Conservation (phyloP, 2,797 vertebrate species). For the Pygocentrus nattereri region DNA sequence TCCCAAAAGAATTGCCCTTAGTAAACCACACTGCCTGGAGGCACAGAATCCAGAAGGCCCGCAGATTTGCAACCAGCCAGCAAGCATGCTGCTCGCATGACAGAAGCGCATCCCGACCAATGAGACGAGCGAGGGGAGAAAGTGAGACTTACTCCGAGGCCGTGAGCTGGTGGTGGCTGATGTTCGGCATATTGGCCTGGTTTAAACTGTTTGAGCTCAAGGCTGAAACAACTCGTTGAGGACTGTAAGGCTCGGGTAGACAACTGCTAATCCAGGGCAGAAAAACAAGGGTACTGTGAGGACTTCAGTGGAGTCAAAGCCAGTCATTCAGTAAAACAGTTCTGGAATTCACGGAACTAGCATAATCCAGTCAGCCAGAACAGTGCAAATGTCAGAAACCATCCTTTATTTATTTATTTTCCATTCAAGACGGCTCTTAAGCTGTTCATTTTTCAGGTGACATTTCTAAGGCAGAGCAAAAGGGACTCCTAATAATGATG, state of each 20-base stretch:
- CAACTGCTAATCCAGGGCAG: slow-evolving; percentile 39
- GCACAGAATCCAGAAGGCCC: slow-evolving; percentile 13
- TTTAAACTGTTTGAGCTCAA: slow-evolving; percentile 29
- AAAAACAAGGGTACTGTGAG: slow-evolving; percentile 21
- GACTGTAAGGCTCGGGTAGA: slow-evolving; percentile 11
- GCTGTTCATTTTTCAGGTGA: no score
- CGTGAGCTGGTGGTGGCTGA: slow-evolving; percentile 44
- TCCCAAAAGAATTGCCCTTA: slow-evolving; percentile 29
- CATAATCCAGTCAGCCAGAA: slow-evolving; percentile 23
- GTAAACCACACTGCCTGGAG: background rate
- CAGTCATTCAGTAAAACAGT: background rate
- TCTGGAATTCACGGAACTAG: slow-evolving; percentile 27
- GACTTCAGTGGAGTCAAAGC: slow-evolving; percentile 33
- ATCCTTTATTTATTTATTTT: no score
- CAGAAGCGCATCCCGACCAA: slow-evolving; percentile 16
- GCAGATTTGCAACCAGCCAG: slow-evolving; percentile 7
- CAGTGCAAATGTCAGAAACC: no score
- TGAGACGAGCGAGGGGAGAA: background rate
- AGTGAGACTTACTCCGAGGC: slow-evolving; percentile 45
- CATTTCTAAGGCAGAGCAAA: no score
- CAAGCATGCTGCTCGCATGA: slow-evolving; percentile 9
- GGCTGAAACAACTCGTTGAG: slow-evolving; percentile 10
- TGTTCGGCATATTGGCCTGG: slow-evolving; percentile 31
- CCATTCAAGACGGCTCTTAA: no score
- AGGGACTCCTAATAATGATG: no score